Percentiles rank a stretch among this genome's conserved stretches.
phyloP scores from a whole-genome alignment of 2,113 vertebrate species.

The Ahaetulla prasina region DNA sequence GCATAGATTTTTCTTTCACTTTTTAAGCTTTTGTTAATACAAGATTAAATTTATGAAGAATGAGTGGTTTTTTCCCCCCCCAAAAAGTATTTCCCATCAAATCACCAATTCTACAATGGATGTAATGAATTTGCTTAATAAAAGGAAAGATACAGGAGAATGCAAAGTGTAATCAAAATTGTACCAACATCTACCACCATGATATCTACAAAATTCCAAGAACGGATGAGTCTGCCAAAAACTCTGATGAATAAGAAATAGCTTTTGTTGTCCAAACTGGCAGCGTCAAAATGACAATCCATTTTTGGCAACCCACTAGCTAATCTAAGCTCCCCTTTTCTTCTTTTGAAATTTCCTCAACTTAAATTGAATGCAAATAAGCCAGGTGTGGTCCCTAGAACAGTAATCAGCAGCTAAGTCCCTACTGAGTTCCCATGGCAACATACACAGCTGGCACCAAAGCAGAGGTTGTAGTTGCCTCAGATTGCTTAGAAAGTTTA shows the following conservation, averaged over 20 bases:
- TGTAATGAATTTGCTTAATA: constrained; percentile 16
- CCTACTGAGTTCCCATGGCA: constrained; percentile 65
- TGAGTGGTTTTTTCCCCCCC: not conserved
- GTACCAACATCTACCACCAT: constrained; percentile 11
- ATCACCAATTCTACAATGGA: constrained; percentile 26
- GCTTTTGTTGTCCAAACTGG: constrained; percentile 42
- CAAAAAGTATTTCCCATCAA: not conserved
- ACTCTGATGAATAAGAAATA: constrained; percentile 13
- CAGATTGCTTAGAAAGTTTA: constrained; percentile 58
- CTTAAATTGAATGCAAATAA: constrained; percentile 71
- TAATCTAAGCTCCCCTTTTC: constrained; percentile 43
- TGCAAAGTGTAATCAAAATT: not conserved
- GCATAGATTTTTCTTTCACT: constrained; percentile 5
- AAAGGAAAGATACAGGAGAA: constrained; percentile 19
- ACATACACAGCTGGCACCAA: constrained; percentile 62
- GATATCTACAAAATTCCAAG: constrained; percentile 36
- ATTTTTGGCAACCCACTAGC: constrained; percentile 42
- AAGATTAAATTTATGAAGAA: constrained; percentile 18
- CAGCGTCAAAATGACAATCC: constrained; percentile 48
- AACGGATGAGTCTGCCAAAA: constrained; percentile 24
- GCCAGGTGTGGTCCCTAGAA: constrained; percentile 68
- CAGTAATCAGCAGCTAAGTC: constrained; percentile 52
- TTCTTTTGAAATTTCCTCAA: constrained; percentile 64
- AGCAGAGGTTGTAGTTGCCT: constrained; percentile 46
- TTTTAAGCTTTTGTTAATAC: constrained; percentile 11